phyloP scores from a whole-genome alignment of 2,113 vertebrate species.

The Chlorocebus sabaeus region DNA sequence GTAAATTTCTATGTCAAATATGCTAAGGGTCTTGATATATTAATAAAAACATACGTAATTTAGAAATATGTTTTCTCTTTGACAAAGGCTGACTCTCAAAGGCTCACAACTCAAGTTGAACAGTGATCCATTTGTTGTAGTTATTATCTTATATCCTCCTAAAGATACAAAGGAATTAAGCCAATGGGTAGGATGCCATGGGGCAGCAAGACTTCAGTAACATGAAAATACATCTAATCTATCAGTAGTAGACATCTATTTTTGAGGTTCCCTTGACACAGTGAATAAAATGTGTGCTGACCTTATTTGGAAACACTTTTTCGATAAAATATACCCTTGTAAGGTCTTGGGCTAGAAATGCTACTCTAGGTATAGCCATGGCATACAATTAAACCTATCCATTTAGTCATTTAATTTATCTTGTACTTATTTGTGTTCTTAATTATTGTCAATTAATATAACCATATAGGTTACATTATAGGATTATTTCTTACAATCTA shows the following conservation, averaged over 20 bases:
- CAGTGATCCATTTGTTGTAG: background rate
- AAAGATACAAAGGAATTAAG: background rate
- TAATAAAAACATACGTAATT: background rate
- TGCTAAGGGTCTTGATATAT: background rate
- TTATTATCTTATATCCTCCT: background rate
- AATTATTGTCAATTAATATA: conserved; percentile 1
- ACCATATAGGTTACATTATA: background rate
- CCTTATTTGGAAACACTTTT: background rate
- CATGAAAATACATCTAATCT: background rate
- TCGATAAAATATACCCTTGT: background rate
- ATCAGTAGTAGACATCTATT: background rate
- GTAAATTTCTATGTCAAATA: background rate
- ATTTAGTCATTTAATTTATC: background rate
- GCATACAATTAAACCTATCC: background rate
- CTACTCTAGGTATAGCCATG: background rate
- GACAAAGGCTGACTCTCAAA: background rate
- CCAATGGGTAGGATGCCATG: background rate
- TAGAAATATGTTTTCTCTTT: background rate
- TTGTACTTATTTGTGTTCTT: background rate
- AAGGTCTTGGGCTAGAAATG: background rate
- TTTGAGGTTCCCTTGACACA: background rate
- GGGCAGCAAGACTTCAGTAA: background rate
- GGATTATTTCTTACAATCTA: background rate
- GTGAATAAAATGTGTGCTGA: background rate
- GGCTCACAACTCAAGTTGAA: background rate